Evolutionary conservation across 2,888 invertebrate species (phyloP).

Genomic region (Biston stratarius): DNA sequence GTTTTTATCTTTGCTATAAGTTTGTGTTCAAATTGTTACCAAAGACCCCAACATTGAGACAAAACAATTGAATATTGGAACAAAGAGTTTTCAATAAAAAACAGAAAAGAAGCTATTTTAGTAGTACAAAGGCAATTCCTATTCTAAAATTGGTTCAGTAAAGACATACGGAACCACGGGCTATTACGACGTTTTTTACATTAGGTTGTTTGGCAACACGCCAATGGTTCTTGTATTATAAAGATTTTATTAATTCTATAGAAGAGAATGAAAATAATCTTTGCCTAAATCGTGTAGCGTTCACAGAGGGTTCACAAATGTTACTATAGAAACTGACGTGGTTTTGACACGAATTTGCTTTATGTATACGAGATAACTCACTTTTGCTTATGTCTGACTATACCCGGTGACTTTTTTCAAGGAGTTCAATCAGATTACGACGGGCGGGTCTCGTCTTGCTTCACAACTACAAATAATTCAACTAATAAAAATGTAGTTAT

Average conservation of each 20-base stretch:
- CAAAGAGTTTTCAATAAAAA: slow-evolving; percentile 19
- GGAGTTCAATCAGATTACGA: too few relatives aligned
- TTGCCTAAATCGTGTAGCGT: slow-evolving; percentile 31
- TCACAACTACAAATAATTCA: too few relatives aligned
- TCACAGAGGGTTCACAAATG: background rate
- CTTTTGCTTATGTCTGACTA: too few relatives aligned
- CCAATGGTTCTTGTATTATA: slow-evolving; percentile 38
- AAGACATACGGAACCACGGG: slow-evolving; percentile 44
- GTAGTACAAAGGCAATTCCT: slow-evolving; percentile 42
- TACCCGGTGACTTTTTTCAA: too few relatives aligned
- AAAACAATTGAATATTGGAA: slow-evolving; percentile 17
- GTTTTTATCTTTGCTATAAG: background rate
- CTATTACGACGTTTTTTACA: slow-evolving; percentile 46
- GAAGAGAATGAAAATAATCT: background rate
- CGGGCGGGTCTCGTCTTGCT: too few relatives aligned
- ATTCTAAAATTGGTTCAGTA: slow-evolving; percentile 44
- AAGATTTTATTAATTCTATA: slow-evolving; percentile 20
- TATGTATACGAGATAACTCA: too few relatives aligned
- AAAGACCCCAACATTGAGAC: slow-evolving; percentile 4
- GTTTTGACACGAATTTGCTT: too few relatives aligned
- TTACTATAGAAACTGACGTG: too few relatives aligned
- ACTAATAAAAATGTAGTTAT: too few relatives aligned
- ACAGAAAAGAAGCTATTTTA: slow-evolving; percentile 32
- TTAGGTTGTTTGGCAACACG: slow-evolving; percentile 44
- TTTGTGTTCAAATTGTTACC: too few relatives aligned